These are phyloP conservation scores for Drosophila nr. medialis DNA, from an alignment of 2,888 invertebrate species.

Conservation along the genomic window DNA sequence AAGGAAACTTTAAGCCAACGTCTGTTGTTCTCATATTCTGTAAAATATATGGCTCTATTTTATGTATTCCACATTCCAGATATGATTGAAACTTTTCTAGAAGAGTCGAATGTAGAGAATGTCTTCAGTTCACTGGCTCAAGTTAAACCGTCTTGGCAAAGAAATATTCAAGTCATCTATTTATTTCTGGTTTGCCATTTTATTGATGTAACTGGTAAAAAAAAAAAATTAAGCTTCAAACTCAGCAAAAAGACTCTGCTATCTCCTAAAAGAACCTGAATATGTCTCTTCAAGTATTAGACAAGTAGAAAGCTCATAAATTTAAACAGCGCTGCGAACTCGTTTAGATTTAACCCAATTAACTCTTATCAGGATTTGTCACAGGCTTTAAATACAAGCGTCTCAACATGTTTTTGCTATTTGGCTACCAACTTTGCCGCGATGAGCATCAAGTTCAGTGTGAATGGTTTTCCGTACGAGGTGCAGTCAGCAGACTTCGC, in stretches of 20 bases:
- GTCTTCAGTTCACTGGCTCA: neutral
- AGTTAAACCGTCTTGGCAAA: neutral
- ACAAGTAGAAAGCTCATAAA: neutral
- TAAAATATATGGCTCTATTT: neutral
- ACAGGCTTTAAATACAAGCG: conserved; percentile 53
- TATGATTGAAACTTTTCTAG: neutral
- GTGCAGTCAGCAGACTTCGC: conserved; percentile 80
- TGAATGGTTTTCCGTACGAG: conserved; percentile 70
- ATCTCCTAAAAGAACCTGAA: neutral
- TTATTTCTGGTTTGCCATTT: neutral
- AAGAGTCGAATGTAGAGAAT: neutral
- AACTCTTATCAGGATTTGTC: conserved; percentile 49
- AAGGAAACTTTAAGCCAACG: neutral
- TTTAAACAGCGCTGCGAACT: conserved; percentile 36
- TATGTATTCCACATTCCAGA: neutral
- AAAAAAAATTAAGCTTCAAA: neutral
- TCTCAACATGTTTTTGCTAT: conserved; percentile 9
- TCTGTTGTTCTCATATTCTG: neutral
- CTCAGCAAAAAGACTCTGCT: neutral
- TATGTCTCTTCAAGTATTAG: neutral
- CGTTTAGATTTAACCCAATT: conserved; percentile 54
- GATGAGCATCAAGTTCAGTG: conserved; percentile 71
- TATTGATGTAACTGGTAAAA: neutral
- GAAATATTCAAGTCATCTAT: neutral
- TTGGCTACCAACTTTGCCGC: conserved; percentile 26